phyloP scores from a whole-genome alignment of 23 tunicate species.

The Diplosoma virens region DNA sequence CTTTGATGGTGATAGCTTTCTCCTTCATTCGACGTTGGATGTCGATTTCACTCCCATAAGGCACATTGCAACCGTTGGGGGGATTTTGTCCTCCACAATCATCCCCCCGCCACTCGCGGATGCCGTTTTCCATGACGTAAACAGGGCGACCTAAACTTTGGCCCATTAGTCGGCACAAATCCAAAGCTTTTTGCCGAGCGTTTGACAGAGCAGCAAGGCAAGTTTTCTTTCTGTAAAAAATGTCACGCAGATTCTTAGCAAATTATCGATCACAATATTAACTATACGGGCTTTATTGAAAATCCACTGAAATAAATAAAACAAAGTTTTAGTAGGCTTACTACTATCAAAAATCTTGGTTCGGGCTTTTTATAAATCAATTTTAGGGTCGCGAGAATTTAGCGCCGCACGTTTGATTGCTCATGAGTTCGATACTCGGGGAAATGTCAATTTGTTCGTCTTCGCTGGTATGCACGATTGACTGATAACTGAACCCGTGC shows the following conservation, averaged over 20 bases:
- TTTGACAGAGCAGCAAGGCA: constrained; percentile 80
- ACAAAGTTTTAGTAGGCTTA: too few relatives aligned
- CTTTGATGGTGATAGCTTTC: constrained; percentile 44
- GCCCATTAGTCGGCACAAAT: constrained; percentile 73
- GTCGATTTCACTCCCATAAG: constrained; percentile 40
- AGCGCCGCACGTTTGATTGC: too few relatives aligned
- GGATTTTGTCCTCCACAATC: constrained; percentile 1
- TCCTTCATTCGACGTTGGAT: constrained; percentile 59
- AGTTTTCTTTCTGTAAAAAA: constrained; percentile 53
- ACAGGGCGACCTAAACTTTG: constrained; percentile 82
- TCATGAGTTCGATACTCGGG: too few relatives aligned
- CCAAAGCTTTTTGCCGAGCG: constrained; percentile 81
- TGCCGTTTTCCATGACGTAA: constrained; percentile 55
- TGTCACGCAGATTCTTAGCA: not conserved
- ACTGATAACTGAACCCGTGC: too few relatives aligned
- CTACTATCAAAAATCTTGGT: too few relatives aligned
- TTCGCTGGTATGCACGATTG: too few relatives aligned
- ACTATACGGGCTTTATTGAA: too few relatives aligned
- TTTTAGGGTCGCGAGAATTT: too few relatives aligned
- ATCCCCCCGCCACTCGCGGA: constrained; percentile 54
- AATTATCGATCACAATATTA: not conserved
- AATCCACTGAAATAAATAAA: too few relatives aligned
- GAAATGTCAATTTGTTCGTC: too few relatives aligned
- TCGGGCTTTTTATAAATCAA: too few relatives aligned
- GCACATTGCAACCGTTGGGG: not conserved